phyloP scores from a whole-genome alignment of 1,140 invertebrate genomes.

The Scaptomyza hsui region DNA sequence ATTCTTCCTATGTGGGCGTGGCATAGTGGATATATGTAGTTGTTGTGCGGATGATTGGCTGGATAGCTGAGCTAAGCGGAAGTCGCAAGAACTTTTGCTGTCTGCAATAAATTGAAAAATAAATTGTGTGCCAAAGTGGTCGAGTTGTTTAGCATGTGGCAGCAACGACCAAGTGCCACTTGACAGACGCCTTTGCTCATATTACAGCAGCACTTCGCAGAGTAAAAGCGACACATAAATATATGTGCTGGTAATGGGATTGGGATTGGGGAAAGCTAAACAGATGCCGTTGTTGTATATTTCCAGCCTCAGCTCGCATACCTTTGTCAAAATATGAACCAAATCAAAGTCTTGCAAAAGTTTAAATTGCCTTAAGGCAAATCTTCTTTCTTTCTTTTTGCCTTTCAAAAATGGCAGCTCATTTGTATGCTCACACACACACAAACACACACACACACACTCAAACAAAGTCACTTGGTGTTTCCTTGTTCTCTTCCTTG shows the following conservation, averaged over 20 bases:
- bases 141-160: constrained; percentile 4
- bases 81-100: constrained; percentile 20
- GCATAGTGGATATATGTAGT: constrained; percentile 35
- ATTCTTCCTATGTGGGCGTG: not conserved
- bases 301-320: not conserved
- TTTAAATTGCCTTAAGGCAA: constrained; percentile 38
- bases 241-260: not conserved
- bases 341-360: constrained; percentile 30
- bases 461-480: not conserved
- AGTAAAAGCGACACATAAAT: not conserved
- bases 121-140: constrained; percentile 45
- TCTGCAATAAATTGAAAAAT: constrained; percentile 51
- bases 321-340: constrained; percentile 10
- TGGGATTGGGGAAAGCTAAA: not conserved
- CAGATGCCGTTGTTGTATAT: constrained; percentile 4
- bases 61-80: not conserved
- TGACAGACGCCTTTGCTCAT: constrained; percentile 5
- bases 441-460: constrained; percentile 7
- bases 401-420: constrained; percentile 53
- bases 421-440: constrained; percentile 60
- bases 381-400: constrained; percentile 6
- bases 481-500: not conserved
- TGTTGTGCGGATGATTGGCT: constrained; percentile 15
- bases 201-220: not conserved
- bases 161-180: constrained; percentile 15